Evolutionary conservation across 1,140 invertebrate genomes (phyloP).

Genomic region (Drosophila lacertosa): DNA sequence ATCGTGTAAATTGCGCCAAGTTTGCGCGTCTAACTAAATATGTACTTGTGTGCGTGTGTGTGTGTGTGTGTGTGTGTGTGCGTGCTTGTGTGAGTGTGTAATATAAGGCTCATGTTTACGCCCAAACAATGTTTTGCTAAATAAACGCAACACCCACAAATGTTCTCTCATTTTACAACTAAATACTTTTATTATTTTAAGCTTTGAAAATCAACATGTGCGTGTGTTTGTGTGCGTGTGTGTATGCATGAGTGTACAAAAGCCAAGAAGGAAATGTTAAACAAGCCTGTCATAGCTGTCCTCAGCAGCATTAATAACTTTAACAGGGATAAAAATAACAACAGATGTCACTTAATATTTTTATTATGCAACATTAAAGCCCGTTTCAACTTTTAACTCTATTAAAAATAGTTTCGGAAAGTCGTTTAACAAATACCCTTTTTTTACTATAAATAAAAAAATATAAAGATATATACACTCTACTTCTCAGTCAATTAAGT

Average conservation of each 20-base stretch:
- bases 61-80: constrained; percentile 9
- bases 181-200: constrained; percentile 66
- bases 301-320: constrained; percentile 28
- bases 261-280: constrained; percentile 60
- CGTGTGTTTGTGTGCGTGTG: neutral
- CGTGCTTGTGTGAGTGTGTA: constrained; percentile 14
- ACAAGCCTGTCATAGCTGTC: constrained; percentile 56
- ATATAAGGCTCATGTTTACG: constrained; percentile 27
- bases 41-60: neutral
- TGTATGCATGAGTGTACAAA: constrained; percentile 22
- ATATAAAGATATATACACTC: no score
- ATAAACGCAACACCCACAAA: constrained; percentile 39
- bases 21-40: constrained; percentile 46
- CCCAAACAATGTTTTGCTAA: constrained; percentile 53
- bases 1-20: constrained; percentile 74
- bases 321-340: constrained; percentile 16
- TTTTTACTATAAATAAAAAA: no score
- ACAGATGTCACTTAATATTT: constrained; percentile 30
- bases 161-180: constrained; percentile 69
- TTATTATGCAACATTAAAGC: constrained; percentile 16
- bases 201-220: constrained; percentile 23
- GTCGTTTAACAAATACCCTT: no score
- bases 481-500: no score
- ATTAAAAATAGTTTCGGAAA: no score
- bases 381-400: neutral